Evolutionary conservation across 37 sponge, comb jelly and placozoan genomes (phyloP).

Genomic region (Ianthella basta): DNA sequence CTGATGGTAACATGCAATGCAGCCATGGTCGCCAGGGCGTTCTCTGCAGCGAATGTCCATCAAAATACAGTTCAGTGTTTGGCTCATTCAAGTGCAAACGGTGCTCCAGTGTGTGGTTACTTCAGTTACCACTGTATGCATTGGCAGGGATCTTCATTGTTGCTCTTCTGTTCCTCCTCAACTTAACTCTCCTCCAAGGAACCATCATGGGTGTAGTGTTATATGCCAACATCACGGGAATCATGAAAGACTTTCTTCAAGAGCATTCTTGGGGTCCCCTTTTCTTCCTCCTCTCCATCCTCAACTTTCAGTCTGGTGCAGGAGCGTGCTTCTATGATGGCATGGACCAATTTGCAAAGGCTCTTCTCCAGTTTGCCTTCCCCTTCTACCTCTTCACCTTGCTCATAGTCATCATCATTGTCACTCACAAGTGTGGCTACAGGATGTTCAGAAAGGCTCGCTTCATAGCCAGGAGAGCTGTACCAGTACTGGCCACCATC

Average conservation of each 20-base stretch:
- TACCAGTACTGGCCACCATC: conserved; percentile 26
- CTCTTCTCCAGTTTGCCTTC: conserved; percentile 14
- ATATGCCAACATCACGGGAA: conserved; percentile 39
- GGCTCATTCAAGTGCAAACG: conserved; percentile 29
- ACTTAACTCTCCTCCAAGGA: conserved; percentile 45
- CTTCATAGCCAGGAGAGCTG: conserved; percentile 23
- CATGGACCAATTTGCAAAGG: conserved; percentile 19
- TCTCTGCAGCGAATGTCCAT: conserved; percentile 48
- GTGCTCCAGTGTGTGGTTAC: conserved; percentile 34
- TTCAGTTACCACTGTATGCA: conserved; percentile 25
- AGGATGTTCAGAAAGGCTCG: neutral
- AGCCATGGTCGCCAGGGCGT: conserved; percentile 14
- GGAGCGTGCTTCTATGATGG: conserved; percentile 20
- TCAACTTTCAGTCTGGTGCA: neutral
- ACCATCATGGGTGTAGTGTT: conserved; percentile 49
- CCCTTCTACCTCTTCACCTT: conserved; percentile 21
- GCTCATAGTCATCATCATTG: conserved; percentile 5
- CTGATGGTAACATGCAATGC: too few species aligned
- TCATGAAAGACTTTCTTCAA: conserved; percentile 11
- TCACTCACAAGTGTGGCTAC: neutral
- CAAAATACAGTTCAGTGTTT: conserved; percentile 35
- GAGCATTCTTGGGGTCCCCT: neutral
- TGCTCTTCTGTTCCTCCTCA: conserved; percentile 26
- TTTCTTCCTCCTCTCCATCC: neutral
- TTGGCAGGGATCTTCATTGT: conserved; percentile 37